Conservation (phyloP, 2,888 invertebrate genomes). For the Abrostola tripartita region DNA sequence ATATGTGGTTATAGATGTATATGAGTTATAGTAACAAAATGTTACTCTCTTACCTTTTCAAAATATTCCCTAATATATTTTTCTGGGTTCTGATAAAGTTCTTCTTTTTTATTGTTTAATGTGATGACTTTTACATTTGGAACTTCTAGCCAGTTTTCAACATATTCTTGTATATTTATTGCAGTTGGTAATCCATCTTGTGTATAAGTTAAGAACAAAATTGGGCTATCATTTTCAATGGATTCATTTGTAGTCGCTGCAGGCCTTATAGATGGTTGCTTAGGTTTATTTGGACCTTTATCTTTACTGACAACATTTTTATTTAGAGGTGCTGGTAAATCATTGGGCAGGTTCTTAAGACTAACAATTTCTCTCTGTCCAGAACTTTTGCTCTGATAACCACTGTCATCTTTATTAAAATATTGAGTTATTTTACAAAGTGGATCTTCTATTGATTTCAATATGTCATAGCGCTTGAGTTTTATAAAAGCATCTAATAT, state of each 20-base stretch:
- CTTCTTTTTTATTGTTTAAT: conserved; percentile 83
- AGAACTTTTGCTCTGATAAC: conserved; percentile 77
- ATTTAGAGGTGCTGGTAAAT: conserved; percentile 80
- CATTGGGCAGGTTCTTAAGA: conserved; percentile 74
- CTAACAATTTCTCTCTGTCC: conserved; percentile 78
- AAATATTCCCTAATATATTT: conserved; percentile 88
- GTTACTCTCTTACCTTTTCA: conserved; percentile 79
- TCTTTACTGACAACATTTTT: conserved; percentile 69
- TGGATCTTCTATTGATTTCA: conserved; percentile 82
- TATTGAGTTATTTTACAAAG: conserved; percentile 75
- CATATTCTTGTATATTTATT: conserved; percentile 81
- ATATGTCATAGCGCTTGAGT: conserved; percentile 85
- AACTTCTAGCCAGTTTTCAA: conserved; percentile 80
- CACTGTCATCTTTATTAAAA: conserved; percentile 82
- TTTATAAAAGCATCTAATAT: conserved; percentile 82
- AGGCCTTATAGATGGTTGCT: conserved; percentile 62
- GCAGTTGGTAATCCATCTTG: conserved; percentile 86
- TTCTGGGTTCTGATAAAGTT: conserved; percentile 86
- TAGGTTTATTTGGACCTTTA: conserved; percentile 70
- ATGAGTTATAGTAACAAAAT: conserved; percentile 2
- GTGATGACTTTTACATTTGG: conserved; percentile 76
- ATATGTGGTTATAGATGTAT: too few species aligned
- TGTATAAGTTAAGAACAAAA: conserved; percentile 86
- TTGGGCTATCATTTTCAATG: conserved; percentile 69
- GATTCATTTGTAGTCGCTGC: conserved; percentile 59